These are phyloP conservation scores for Euclidia mi DNA, from an alignment of 2,888 invertebrate genomes.

Conservation along the genomic window DNA sequence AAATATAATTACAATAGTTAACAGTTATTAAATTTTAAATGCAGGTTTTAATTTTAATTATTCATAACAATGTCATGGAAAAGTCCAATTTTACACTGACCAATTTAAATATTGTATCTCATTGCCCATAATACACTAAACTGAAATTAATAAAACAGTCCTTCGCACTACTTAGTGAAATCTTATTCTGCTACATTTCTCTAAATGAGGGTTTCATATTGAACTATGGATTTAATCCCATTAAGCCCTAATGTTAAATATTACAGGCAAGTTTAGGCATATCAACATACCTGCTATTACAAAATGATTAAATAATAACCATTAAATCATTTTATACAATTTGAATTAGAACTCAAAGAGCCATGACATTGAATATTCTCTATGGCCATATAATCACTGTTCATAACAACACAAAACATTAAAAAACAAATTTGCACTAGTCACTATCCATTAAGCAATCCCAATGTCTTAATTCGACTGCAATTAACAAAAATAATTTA, in stretches of 20 bases:
- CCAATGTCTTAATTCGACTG: constrained; percentile 56
- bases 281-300: constrained; percentile 63
- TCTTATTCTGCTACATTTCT: constrained; percentile 71
- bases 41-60: constrained; percentile 75
- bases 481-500: constrained; percentile 59
- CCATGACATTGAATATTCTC: constrained; percentile 79
- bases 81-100: constrained; percentile 68
- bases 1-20: constrained; percentile 87
- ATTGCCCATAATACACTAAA: constrained; percentile 59
- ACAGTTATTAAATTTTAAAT: constrained; percentile 88
- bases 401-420: constrained; percentile 68
- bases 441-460: constrained; percentile 66
- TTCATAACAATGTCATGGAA: constrained; percentile 86
- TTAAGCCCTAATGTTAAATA: constrained; percentile 72
- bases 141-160: constrained; percentile 60
- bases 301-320: constrained; percentile 50
- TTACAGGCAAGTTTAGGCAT: constrained; percentile 87
- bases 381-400: constrained; percentile 62
- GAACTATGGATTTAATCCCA: constrained; percentile 78
- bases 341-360: constrained; percentile 57
- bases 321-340: constrained; percentile 52
- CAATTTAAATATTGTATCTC: constrained; percentile 59
- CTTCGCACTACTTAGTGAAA: constrained; percentile 63
- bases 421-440: constrained; percentile 67
- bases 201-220: constrained; percentile 70